Percentiles rank a stretch among this genome's conserved stretches.
These are phyloP conservation scores for Strix occidentalis DNA, from an alignment of 2,797 vertebrate genomes.

Conservation along the genomic window DNA sequence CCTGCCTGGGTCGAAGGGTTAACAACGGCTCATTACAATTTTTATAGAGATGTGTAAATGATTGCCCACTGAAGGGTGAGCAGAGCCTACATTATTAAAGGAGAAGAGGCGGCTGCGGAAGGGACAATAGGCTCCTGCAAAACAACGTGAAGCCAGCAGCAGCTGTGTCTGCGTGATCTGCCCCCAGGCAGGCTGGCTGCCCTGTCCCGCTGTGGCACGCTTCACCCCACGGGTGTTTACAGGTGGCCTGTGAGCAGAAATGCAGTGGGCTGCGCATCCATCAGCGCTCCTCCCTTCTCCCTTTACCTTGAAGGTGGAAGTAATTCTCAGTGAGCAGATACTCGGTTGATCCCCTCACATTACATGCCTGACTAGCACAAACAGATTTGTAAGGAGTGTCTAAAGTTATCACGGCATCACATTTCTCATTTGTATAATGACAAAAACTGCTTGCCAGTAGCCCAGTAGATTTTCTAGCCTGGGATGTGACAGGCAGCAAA, in stretches of 20 bases:
- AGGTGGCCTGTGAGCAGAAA: neutral
- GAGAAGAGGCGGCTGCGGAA: neutral
- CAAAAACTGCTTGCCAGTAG: neutral
- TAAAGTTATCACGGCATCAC: neutral
- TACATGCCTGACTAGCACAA: neutral
- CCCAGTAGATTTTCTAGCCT: neutral
- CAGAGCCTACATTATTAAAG: neutral
- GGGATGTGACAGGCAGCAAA: neutral
- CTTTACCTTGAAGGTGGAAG: neutral
- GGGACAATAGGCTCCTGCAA: neutral
- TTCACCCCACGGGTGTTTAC: rapidly evolving
- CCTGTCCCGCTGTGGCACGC: neutral
- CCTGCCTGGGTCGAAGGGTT: conserved; percentile 4
- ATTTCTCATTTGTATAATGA: neutral
- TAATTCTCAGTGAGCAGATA: neutral
- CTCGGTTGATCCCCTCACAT: rapidly evolving
- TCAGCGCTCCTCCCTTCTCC: neutral
- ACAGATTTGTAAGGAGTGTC: neutral
- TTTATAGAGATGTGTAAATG: conserved; percentile 32
- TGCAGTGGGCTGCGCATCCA: neutral
- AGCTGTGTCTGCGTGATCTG: neutral
- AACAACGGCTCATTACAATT: neutral
- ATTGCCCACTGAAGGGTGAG: conserved; percentile 10
- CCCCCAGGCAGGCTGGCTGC: neutral
- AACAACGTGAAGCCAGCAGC: neutral